Conservation (phyloP, 2,888 invertebrate species). For the Brenthis ino region DNA sequence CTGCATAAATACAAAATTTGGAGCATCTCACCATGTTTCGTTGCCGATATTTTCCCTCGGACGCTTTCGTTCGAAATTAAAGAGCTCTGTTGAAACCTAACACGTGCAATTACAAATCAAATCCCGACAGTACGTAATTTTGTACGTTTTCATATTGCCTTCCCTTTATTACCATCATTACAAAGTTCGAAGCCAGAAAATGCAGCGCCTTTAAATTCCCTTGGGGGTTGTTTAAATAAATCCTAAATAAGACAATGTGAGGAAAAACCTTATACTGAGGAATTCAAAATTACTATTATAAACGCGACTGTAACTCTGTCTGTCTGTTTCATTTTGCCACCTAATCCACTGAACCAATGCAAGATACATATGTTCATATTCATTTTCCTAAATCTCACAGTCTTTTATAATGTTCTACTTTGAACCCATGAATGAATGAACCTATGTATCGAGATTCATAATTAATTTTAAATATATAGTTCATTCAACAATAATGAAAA, state of each 20-base stretch:
- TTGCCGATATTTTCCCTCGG: constrained; percentile 31
- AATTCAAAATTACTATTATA: no score
- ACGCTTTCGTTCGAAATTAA: constrained; percentile 34
- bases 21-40: background rate
- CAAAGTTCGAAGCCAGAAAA: constrained; percentile 38
- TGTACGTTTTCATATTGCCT: constrained; percentile 46
- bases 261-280: background rate
- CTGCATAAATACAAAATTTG: background rate
- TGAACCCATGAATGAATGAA: no score
- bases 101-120: constrained; percentile 58
- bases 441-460: no score
- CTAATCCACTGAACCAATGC: no score
- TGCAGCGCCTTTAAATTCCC: constrained; percentile 30
- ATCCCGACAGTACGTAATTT: constrained; percentile 53
- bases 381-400: no score
- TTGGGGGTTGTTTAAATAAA: constrained; percentile 21
- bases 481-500: no score
- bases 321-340: no score
- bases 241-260: constrained; percentile 1
- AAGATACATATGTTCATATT: no score
- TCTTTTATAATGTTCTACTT: no score
- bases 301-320: no score
- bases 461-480: no score
- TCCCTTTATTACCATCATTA: constrained; percentile 39
- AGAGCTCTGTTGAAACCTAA: constrained; percentile 42